A percentile compares a stretch with the other conserved stretches of the same genome.
These are phyloP conservation scores for Habropoda laboriosa DNA, from an alignment of 1,140 invertebrate species.

Conservation along the genomic window DNA sequence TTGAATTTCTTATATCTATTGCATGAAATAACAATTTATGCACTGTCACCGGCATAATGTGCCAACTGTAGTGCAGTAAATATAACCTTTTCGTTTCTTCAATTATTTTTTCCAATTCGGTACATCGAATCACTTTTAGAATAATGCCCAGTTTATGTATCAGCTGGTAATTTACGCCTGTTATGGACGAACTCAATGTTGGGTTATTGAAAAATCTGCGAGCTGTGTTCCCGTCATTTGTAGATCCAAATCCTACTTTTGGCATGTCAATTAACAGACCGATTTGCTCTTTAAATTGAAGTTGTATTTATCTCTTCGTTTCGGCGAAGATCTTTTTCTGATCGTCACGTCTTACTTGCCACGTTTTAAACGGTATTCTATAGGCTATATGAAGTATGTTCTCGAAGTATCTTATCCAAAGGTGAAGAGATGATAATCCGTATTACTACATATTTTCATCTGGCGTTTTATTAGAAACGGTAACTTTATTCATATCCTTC, in stretches of 20 bases:
- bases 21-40: constrained; percentile 1
- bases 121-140: background rate
- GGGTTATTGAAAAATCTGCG: constrained; percentile 55
- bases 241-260: constrained; percentile 48
- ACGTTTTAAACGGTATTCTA: constrained; percentile 1
- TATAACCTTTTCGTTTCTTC: background rate
- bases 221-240: constrained; percentile 64
- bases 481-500: background rate
- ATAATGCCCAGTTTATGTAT: background rate
- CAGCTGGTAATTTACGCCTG: constrained; percentile 7
- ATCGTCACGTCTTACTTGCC: background rate
- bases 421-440: constrained; percentile 33
- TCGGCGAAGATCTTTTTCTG: background rate
- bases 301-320: constrained; percentile 8
- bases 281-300: background rate
- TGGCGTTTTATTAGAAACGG: background rate
- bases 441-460: constrained; percentile 20
- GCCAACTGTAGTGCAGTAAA: background rate
- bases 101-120: background rate
- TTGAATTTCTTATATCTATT: background rate
- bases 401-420: constrained; percentile 42
- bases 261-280: constrained; percentile 45
- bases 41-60: background rate
- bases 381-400: constrained; percentile 29
- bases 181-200: constrained; percentile 2